These are phyloP conservation scores for Pyralis farinalis DNA, from an alignment of 2,888 invertebrate species.

Conservation along the genomic window DNA sequence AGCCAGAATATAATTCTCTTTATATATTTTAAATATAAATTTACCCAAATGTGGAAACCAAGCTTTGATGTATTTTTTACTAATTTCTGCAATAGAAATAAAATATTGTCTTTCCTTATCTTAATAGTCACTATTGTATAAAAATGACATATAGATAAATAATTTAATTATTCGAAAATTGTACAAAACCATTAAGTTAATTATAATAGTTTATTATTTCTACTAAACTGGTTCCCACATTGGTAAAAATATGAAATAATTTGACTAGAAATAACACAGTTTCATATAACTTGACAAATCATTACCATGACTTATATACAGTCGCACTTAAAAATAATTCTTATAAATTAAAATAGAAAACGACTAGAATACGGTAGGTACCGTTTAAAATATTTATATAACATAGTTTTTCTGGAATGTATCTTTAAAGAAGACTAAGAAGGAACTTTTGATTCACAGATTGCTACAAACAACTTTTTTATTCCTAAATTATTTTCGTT, in stretches of 20 bases:
- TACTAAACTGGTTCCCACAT: constrained; percentile 46
- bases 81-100: too few species aligned
- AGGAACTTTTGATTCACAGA: constrained; percentile 12
- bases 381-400: constrained; percentile 2
- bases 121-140: too few species aligned
- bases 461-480: not conserved
- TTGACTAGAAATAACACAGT: constrained; percentile 76
- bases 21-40: constrained; percentile 55
- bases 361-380: constrained; percentile 16
- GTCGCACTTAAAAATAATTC: constrained; percentile 51
- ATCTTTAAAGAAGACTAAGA: constrained; percentile 9
- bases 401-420: constrained; percentile 8
- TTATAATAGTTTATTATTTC: constrained; percentile 26
- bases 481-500: not conserved
- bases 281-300: constrained; percentile 52
- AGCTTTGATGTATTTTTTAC: too few species aligned
- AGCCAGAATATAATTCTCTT: constrained; percentile 75
- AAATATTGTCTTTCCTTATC: too few species aligned
- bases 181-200: constrained; percentile 14
- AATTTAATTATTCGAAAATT: not conserved
- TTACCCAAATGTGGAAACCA: constrained; percentile 56
- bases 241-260: constrained; percentile 65
- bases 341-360: constrained; percentile 9
- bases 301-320: constrained; percentile 54
- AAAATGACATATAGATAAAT: not conserved